phyloP scores from a whole-genome alignment of 2,888 invertebrate genomes.

The Lithodes maja region DNA sequence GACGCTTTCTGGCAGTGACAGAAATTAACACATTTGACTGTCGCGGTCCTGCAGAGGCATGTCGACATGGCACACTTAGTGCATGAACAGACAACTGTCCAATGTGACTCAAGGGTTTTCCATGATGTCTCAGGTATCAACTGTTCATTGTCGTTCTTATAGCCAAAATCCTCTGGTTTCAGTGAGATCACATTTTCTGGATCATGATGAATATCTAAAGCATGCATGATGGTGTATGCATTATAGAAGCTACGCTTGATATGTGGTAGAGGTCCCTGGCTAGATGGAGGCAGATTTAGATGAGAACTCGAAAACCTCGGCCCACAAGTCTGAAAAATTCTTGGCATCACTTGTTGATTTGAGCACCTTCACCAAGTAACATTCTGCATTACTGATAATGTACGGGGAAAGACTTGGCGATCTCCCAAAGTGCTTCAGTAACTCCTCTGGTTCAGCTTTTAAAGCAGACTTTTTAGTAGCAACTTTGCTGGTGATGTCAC shows the following conservation, averaged over 20 bases:
- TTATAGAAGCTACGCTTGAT: neutral
- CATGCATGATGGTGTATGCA: neutral
- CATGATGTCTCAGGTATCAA: neutral
- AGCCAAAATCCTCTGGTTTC: neutral
- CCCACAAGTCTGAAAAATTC: neutral
- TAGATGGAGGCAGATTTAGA: neutral
- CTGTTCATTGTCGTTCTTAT: too few relatives aligned
- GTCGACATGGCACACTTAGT: too few relatives aligned
- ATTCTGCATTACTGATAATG: neutral
- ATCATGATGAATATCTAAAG: neutral
- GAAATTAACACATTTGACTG: neutral
- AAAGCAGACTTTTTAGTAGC: neutral
- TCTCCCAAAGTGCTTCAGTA: constrained; percentile 4
- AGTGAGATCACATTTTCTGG: neutral
- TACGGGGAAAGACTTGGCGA: neutral
- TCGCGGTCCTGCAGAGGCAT: too few relatives aligned
- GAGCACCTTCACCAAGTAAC: neutral
- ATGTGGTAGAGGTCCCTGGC: too few relatives aligned
- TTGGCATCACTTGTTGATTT: neutral
- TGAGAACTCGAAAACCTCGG: neutral
- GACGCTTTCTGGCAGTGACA: too few relatives aligned
- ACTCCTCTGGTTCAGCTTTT: neutral
- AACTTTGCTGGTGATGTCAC: neutral
- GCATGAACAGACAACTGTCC: too few relatives aligned
- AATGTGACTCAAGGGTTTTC: neutral